Evolutionary conservation across 2,113 vertebrate species (phyloP).

Genomic region (Madoqua kirkii): DNA sequence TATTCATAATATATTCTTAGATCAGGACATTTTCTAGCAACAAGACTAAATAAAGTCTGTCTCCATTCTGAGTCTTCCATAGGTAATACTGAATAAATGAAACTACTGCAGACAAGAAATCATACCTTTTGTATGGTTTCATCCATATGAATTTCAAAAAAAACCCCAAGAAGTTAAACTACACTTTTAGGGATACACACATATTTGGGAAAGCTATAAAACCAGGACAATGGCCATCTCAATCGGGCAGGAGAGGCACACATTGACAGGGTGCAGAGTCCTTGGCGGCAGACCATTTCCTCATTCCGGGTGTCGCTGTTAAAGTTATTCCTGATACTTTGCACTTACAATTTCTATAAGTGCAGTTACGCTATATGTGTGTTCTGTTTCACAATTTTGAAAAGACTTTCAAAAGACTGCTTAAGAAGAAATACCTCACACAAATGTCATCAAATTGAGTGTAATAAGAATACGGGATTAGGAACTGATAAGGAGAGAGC

Average conservation of each 20-base stretch:
- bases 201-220: background rate
- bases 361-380: background rate
- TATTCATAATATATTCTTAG: background rate
- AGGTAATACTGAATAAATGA: background rate
- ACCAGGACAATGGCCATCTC: background rate
- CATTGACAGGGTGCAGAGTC: background rate
- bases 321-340: background rate
- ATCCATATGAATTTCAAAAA: background rate
- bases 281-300: background rate
- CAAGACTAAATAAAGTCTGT: background rate
- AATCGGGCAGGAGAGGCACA: accelerated
- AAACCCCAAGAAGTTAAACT: background rate
- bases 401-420: background rate
- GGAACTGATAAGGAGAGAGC: background rate
- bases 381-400: background rate
- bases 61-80: background rate
- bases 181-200: background rate
- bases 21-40: background rate
- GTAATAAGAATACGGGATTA: background rate
- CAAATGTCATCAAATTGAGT: background rate
- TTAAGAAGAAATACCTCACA: background rate
- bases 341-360: background rate
- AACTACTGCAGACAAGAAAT: background rate
- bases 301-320: background rate
- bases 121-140: background rate